A percentile compares a stretch with the other conserved stretches of the same genome.
Conservation (phyloP, 2,888 invertebrate genomes). For the Malachius bipustulatus region DNA sequence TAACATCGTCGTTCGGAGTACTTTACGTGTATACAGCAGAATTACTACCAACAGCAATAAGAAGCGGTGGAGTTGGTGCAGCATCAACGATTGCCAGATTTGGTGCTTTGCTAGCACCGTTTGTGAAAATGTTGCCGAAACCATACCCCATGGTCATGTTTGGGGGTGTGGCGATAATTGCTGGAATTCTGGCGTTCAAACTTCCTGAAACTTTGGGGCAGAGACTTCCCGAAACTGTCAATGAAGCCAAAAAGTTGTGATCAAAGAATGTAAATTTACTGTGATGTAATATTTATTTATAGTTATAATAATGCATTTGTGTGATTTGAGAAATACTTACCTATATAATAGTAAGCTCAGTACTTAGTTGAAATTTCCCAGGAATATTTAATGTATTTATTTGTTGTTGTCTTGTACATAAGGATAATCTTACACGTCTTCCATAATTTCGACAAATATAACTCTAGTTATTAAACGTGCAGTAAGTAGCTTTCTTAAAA, state of each 20-base stretch:
- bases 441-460: too few species aligned
- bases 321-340: too few species aligned
- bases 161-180: slow-evolving; percentile 40
- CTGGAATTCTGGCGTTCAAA: slow-evolving; percentile 42
- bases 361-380: too few species aligned
- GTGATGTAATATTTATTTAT: too few species aligned
- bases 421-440: too few species aligned
- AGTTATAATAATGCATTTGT: too few species aligned
- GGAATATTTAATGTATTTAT: too few species aligned
- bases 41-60: slow-evolving; percentile 41
- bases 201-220: slow-evolving; percentile 51
- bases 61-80: slow-evolving; percentile 48
- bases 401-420: too few species aligned
- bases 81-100: slow-evolving; percentile 47
- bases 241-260: slow-evolving; percentile 35
- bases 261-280: too few species aligned
- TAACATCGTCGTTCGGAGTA: slow-evolving; percentile 51
- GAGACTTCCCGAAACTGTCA: slow-evolving; percentile 49
- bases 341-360: too few species aligned
- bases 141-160: slow-evolving; percentile 39
- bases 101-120: slow-evolving; percentile 51
- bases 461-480: too few species aligned
- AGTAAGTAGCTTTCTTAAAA: too few species aligned
- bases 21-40: slow-evolving; percentile 52
- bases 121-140: slow-evolving; percentile 45